Conservation (phyloP, 2,888 invertebrate genomes). For the Machimus rusticus region DNA sequence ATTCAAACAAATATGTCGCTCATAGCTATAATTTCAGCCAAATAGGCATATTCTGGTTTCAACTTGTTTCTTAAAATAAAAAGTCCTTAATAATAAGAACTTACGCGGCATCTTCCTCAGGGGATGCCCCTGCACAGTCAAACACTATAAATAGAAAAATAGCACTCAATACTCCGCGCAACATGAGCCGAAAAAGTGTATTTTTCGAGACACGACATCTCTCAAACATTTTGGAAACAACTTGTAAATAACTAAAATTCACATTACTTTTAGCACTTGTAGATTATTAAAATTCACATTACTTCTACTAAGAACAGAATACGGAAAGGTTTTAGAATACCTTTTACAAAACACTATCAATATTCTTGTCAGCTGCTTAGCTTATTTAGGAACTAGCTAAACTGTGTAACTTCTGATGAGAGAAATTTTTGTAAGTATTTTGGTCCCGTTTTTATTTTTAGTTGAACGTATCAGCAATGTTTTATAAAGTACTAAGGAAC, state of each 20-base stretch:
- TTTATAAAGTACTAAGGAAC: neutral
- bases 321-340: neutral
- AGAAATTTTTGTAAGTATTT: slow-evolving; percentile 8
- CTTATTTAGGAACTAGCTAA: neutral
- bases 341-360: neutral
- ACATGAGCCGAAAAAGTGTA: neutral
- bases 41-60: neutral
- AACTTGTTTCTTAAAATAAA: neutral
- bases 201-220: neutral
- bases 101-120: slow-evolving; percentile 13
- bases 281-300: neutral
- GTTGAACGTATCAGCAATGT: neutral
- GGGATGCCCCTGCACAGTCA: neutral
- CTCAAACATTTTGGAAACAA: neutral
- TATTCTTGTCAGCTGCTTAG: neutral
- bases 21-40: neutral
- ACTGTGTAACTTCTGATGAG: neutral
- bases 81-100: neutral
- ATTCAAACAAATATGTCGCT: neutral
- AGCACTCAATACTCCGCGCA: neutral
- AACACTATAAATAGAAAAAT: neutral
- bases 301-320: neutral
- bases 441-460: slow-evolving; percentile 13
- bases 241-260: neutral
- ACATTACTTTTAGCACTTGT: neutral